Conservation (phyloP, 2,797 vertebrate genomes). For the Cirrhinus molitorella region DNA sequence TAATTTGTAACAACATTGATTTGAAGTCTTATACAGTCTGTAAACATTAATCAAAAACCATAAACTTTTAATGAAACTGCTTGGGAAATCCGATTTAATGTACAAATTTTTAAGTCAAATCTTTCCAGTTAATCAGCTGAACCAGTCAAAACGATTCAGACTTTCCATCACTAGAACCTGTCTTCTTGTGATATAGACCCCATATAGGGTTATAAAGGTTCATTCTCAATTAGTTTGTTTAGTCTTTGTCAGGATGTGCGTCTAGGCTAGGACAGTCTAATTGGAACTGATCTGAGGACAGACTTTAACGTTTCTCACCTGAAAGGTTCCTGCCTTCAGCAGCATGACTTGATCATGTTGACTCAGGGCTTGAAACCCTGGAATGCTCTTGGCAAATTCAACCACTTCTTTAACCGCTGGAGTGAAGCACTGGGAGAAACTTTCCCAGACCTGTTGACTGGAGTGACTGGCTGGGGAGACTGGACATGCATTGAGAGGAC, state of each 20-base stretch:
- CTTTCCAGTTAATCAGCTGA: background rate
- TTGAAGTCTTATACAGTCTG: background rate
- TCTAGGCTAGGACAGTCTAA: too few species aligned
- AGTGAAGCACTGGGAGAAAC: constrained; percentile 85
- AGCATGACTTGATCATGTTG: constrained; percentile 85
- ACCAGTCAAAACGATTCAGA: background rate
- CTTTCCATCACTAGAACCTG: too few species aligned
- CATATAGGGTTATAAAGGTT: too few species aligned
- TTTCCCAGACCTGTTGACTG: constrained; percentile 85
- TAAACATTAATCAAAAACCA: background rate
- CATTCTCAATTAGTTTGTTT: too few species aligned
- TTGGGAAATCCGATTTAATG: background rate
- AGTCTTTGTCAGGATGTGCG: too few species aligned
- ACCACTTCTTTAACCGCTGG: constrained; percentile 85
- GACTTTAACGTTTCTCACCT: constrained; percentile 68
- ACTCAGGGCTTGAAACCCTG: constrained; percentile 81
- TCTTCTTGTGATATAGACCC: too few species aligned
- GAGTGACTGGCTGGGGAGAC: constrained; percentile 77
- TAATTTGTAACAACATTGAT: background rate
- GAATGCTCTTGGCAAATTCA: constrained; percentile 85
- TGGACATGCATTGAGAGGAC: constrained; percentile 82
- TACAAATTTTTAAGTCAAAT: background rate
- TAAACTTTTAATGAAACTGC: background rate
- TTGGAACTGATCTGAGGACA: background rate
- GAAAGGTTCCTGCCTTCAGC: constrained; percentile 85